phyloP scores from a whole-genome alignment of 2,888 invertebrate species.

The Cephus rjabovi region DNA sequence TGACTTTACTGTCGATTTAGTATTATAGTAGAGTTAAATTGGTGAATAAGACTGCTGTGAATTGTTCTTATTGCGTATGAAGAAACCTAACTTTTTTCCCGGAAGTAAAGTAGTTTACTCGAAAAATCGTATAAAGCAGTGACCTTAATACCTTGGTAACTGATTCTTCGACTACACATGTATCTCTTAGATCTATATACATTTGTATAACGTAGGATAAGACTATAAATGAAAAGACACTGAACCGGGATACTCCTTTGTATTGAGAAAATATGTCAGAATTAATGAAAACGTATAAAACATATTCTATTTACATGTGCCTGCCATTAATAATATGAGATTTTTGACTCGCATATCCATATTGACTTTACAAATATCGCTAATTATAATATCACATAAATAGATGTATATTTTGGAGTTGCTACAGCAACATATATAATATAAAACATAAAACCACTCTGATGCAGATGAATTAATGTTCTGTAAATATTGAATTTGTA shows the following conservation, averaged over 20 bases:
- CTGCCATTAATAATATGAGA: neutral
- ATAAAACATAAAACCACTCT: neutral
- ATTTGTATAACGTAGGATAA: neutral
- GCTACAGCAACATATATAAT: neutral
- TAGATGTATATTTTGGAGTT: slow-evolving; percentile 3
- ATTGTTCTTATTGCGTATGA: neutral
- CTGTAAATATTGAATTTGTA: slow-evolving; percentile 12
- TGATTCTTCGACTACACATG: neutral
- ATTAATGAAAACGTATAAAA: neutral
- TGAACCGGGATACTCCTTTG: neutral
- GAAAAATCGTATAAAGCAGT: neutral
- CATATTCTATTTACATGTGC: neutral
- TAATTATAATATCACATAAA: neutral
- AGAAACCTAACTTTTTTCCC: neutral
- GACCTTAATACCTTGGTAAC: neutral
- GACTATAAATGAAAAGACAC: neutral
- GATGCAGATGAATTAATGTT: neutral
- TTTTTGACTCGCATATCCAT: neutral
- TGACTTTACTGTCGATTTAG: neutral
- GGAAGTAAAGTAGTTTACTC: neutral
- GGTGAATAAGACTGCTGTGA: neutral
- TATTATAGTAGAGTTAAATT: neutral
- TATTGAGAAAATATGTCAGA: neutral
- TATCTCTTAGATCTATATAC: neutral
- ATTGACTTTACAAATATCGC: neutral